These are phyloP conservation scores for Melanchra persicariae DNA, from an alignment of 2,888 invertebrate species.

Conservation along the genomic window DNA sequence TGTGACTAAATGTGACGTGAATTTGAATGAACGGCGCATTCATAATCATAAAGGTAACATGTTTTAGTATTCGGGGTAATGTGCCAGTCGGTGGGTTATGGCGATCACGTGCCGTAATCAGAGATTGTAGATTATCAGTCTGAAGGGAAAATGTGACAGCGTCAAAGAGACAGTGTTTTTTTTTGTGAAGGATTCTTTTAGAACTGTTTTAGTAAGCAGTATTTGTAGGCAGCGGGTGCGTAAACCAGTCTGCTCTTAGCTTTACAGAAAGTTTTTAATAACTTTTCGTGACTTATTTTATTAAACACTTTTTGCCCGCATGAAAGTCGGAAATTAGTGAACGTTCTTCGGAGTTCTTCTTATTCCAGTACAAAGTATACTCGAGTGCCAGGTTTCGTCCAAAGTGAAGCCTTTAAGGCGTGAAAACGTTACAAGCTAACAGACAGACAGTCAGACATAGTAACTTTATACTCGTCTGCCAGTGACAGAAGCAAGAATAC, in stretches of 20 bases:
- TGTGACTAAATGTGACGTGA: slow-evolving; percentile 61
- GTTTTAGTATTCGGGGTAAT: slow-evolving; percentile 55
- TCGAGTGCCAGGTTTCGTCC: not conserved
- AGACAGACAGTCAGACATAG: too few relatives aligned
- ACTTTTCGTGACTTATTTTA: slow-evolving; percentile 1
- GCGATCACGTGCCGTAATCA: slow-evolving; percentile 51
- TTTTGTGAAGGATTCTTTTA: not conserved
- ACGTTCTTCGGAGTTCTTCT: too few relatives aligned
- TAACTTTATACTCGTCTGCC: not conserved
- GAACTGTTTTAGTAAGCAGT: not conserved
- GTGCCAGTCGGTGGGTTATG: slow-evolving; percentile 30
- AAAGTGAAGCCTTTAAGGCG: too few relatives aligned
- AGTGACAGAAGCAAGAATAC: not conserved
- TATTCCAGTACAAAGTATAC: too few relatives aligned
- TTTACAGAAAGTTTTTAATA: not conserved
- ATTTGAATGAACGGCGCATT: slow-evolving; percentile 59
- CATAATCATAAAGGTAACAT: slow-evolving; percentile 60
- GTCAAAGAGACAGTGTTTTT: not conserved
- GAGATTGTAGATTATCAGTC: slow-evolving; percentile 45
- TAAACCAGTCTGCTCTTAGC: not conserved
- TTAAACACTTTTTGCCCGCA: not conserved
- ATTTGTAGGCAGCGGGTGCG: not conserved
- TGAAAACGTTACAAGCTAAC: too few relatives aligned
- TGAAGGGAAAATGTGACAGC: slow-evolving; percentile 16
- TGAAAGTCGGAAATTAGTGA: too few relatives aligned